A percentile compares a stretch with the other conserved stretches of the same genome.
Evolutionary conservation across 2,797 vertebrate genomes (phyloP).

Genomic region (Ctenochaetus hawaiiensis): DNA sequence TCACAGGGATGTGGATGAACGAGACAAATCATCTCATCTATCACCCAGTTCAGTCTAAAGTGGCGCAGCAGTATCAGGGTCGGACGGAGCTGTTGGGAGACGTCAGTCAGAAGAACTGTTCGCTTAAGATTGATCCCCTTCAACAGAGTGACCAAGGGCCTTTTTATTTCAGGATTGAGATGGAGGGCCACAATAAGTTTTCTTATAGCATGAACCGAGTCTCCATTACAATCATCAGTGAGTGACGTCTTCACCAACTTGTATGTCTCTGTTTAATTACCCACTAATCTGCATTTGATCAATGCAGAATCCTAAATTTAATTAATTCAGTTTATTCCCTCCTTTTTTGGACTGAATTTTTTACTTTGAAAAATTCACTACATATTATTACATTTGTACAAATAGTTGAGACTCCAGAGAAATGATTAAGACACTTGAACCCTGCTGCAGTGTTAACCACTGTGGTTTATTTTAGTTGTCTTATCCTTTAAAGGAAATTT

Average conservation of each 20-base stretch:
- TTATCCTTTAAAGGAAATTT: not conserved
- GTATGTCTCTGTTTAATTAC: not conserved
- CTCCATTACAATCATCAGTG: slow-evolving; percentile 71
- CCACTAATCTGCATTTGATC: too few relatives aligned
- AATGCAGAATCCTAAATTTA: too few relatives aligned
- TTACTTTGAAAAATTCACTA: not conserved
- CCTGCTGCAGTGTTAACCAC: not conserved
- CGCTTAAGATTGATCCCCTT: slow-evolving; percentile 78
- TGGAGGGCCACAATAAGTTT: slow-evolving; percentile 43
- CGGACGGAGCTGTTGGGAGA: slow-evolving; percentile 76
- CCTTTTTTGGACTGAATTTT: too few relatives aligned
- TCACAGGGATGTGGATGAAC: slow-evolving; percentile 73
- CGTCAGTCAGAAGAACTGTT: slow-evolving; percentile 66
- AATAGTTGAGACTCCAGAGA: not conserved
- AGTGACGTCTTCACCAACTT: slow-evolving; percentile 39
- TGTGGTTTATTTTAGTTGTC: not conserved
- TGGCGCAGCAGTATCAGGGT: slow-evolving; percentile 18
- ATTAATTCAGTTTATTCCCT: too few relatives aligned
- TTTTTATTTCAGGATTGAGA: slow-evolving; percentile 80
- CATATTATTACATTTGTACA: not conserved
- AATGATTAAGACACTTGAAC: not conserved
- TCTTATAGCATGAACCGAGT: slow-evolving; percentile 36
- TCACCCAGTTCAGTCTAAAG: slow-evolving; percentile 50
- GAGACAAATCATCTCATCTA: slow-evolving; percentile 10
- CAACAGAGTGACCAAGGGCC: slow-evolving; percentile 53